These are phyloP conservation scores for Spea bombifrons DNA, from an alignment of 2,113 vertebrate species.

Conservation along the genomic window DNA sequence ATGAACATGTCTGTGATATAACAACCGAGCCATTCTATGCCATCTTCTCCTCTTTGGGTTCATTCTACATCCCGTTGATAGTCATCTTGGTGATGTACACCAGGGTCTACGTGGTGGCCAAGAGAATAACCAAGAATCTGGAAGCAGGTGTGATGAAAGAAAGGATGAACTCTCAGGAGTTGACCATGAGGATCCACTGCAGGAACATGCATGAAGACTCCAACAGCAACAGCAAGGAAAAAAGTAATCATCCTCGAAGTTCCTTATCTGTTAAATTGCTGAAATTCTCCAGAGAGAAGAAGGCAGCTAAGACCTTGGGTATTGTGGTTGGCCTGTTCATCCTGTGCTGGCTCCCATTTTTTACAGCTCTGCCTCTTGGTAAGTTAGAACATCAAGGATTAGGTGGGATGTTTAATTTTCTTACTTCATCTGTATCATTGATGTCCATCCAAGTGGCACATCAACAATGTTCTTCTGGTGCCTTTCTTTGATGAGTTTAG, in stretches of 20 bases:
- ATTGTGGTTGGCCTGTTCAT: conserved; percentile 95
- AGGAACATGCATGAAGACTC: conserved; percentile 80
- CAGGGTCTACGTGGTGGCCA: conserved; percentile 91
- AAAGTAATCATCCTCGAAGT: conserved; percentile 78
- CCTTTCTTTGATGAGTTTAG: too few species aligned
- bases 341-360: conserved; percentile 92
- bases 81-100: conserved; percentile 95
- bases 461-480: too few species aligned
- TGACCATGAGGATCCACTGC: conserved; percentile 91
- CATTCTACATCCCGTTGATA: conserved; percentile 90
- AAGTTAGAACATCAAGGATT: conserved; percentile 55
- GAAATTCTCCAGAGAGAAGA: conserved; percentile 94
- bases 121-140: conserved; percentile 92
- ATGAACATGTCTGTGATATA: conserved; percentile 83
- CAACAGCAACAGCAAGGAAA: conserved; percentile 68
- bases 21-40: conserved; percentile 94
- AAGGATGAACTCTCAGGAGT: conserved; percentile 87
- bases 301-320: conserved; percentile 90
- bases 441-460: too few species aligned
- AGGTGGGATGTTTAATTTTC: neutral
- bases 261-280: conserved; percentile 88
- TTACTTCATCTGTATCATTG: neutral
- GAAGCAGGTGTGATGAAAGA: conserved; percentile 94
- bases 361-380: conserved; percentile 88
- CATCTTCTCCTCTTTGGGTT: conserved; percentile 94